phyloP scores from a whole-genome alignment of 2,888 invertebrate genomes.

The Archaeoteleia sp. region DNA sequence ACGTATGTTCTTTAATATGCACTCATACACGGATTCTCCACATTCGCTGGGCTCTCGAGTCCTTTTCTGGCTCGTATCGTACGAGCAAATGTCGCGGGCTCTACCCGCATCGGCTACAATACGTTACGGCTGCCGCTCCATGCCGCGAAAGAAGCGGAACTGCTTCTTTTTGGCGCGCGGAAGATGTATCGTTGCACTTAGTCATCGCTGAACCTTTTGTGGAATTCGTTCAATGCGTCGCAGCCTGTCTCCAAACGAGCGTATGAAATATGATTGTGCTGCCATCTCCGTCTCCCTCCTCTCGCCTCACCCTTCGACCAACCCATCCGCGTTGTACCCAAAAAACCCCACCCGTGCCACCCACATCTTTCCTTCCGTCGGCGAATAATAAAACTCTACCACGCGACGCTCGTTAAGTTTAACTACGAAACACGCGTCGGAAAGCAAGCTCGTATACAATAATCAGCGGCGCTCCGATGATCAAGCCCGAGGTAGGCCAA shows the following conservation, averaged over 20 bases:
- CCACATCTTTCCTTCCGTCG: not conserved
- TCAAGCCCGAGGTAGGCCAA: conserved; percentile 33
- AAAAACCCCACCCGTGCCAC: conserved; percentile 19
- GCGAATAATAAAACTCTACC: conserved; percentile 3
- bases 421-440: conserved; percentile 58
- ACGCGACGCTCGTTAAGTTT: conserved; percentile 57
- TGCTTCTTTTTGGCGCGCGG: conserved; percentile 31
- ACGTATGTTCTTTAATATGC: conserved; percentile 22
- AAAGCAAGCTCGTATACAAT: too few relatives aligned
- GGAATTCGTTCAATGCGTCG: conserved; percentile 40
- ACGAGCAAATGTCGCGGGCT: conserved; percentile 23
- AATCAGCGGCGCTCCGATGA: conserved; percentile 47
- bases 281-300: conserved; percentile 6
- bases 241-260: conserved; percentile 33
- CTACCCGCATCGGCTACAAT: conserved; percentile 23
- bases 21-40: conserved; percentile 17
- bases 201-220: conserved; percentile 54
- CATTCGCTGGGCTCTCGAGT: conserved; percentile 14
- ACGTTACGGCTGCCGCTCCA: conserved; percentile 37
- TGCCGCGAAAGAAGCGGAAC: conserved; percentile 32
- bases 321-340: too few relatives aligned
- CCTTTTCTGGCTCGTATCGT: conserved; percentile 30
- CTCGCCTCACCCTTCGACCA: too few relatives aligned
- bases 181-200: conserved; percentile 61
- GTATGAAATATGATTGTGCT: conserved; percentile 38